phyloP scores from a whole-genome alignment of 1,140 invertebrate species.

The Pogonomyrmex californicus region DNA sequence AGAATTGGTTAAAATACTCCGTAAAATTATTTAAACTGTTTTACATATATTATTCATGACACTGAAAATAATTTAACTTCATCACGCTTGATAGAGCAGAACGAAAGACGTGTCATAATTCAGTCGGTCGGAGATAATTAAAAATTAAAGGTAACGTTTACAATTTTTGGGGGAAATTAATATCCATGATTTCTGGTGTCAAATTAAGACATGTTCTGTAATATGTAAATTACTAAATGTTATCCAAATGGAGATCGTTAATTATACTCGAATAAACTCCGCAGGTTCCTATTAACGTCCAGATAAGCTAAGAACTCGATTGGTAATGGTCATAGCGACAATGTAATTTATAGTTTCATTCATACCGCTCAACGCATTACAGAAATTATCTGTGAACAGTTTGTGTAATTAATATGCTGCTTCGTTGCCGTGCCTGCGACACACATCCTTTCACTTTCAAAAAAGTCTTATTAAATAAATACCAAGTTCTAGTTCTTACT shows the following conservation, averaged over 20 bases:
- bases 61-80: neutral
- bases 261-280: slow-evolving; percentile 65
- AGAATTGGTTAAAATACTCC: neutral
- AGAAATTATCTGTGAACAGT: slow-evolving; percentile 31
- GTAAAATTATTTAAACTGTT: neutral
- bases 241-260: slow-evolving; percentile 69
- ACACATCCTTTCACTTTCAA: neutral
- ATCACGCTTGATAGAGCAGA: neutral
- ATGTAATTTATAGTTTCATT: slow-evolving; percentile 71
- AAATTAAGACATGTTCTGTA: slow-evolving; percentile 70
- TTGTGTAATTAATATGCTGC: slow-evolving; percentile 38
- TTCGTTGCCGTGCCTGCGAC: neutral
- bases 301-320: slow-evolving; percentile 69
- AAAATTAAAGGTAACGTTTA: neutral
- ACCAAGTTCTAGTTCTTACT: neutral
- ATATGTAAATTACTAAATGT: slow-evolving; percentile 73
- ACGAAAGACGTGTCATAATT: neutral
- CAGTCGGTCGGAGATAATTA: neutral
- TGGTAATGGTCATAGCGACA: slow-evolving; percentile 66
- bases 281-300: slow-evolving; percentile 74
- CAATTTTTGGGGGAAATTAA: slow-evolving; percentile 11
- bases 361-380: slow-evolving; percentile 51
- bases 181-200: slow-evolving; percentile 50
- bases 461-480: slow-evolving; percentile 1
- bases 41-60: neutral